These are phyloP conservation scores for Odiellus spinosus DNA, from an alignment of 2,888 invertebrate genomes.

Conservation along the genomic window DNA sequence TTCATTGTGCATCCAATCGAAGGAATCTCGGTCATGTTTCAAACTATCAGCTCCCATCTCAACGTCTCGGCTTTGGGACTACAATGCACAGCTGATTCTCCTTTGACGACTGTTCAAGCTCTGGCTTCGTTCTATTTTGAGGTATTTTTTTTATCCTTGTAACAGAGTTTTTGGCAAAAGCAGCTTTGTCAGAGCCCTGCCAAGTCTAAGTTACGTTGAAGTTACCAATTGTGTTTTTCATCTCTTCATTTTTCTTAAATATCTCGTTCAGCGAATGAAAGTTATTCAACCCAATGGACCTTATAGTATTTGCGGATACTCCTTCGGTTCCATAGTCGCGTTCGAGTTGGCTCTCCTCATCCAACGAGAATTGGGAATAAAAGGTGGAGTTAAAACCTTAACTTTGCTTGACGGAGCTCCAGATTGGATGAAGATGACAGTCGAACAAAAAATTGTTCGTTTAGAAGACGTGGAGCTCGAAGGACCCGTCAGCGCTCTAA, in stretches of 20 bases:
- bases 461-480: slow-evolving; percentile 5
- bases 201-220: too few relatives aligned
- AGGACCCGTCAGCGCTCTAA: slow-evolving; percentile 20
- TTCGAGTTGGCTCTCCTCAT: slow-evolving; percentile 84
- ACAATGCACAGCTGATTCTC: slow-evolving; percentile 48
- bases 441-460: slow-evolving; percentile 23
- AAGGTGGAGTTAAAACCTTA: slow-evolving; percentile 36
- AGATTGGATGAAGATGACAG: slow-evolving; percentile 46
- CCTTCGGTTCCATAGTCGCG: slow-evolving; percentile 83
- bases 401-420: slow-evolving; percentile 63
- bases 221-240: too few relatives aligned
- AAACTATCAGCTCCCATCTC: slow-evolving; percentile 55
- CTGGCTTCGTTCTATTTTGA: slow-evolving; percentile 21
- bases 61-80: slow-evolving; percentile 64
- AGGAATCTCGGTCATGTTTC: slow-evolving; percentile 56
- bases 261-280: too few relatives aligned
- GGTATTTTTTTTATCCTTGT: too few relatives aligned
- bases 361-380: slow-evolving; percentile 34
- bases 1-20: slow-evolving; percentile 67
- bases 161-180: too few relatives aligned
- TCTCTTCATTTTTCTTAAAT: too few relatives aligned
- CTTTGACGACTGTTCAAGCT: slow-evolving; percentile 7
- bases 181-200: too few relatives aligned
- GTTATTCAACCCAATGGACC: slow-evolving; percentile 68
- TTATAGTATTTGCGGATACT: slow-evolving; percentile 80